These are phyloP conservation scores for Liparis tanakae DNA, from an alignment of 2,797 vertebrate species.

Conservation along the genomic window DNA sequence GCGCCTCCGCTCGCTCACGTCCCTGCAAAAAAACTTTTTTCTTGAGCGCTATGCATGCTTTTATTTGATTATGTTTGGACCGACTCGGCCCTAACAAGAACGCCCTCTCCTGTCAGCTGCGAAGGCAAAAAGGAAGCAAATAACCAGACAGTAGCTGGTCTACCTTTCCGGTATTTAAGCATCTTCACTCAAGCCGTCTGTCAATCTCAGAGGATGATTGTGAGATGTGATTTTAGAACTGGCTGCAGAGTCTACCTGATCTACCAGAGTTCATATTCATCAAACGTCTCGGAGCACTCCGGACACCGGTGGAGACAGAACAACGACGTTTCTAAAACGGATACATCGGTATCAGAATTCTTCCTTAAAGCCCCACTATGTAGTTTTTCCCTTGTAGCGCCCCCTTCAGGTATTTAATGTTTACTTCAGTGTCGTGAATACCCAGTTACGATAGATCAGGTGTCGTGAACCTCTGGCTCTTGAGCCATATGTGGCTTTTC, in stretches of 20 bases:
- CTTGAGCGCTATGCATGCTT: slow-evolving; percentile 15
- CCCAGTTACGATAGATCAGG: too few relatives aligned
- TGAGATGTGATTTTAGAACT: slow-evolving; percentile 31
- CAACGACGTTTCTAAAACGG: neutral
- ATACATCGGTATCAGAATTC: neutral
- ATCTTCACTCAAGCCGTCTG: slow-evolving; percentile 36
- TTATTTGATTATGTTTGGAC: slow-evolving; percentile 37
- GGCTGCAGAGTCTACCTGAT: slow-evolving; percentile 20
- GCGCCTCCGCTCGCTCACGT: slow-evolving; percentile 16
- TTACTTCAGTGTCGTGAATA: too few relatives aligned
- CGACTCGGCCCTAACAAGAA: slow-evolving; percentile 24
- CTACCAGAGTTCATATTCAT: slow-evolving; percentile 58
- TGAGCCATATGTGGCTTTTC: too few relatives aligned
- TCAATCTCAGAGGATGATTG: slow-evolving; percentile 45
- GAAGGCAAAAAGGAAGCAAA: slow-evolving; percentile 30
- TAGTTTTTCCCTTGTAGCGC: too few relatives aligned
- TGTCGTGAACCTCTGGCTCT: too few relatives aligned
- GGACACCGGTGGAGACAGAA: slow-evolving; percentile 35
- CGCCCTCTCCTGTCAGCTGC: slow-evolving; percentile 22
- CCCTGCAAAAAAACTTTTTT: slow-evolving; percentile 24
- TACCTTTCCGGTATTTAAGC: slow-evolving; percentile 6
- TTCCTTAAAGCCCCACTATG: too few relatives aligned
- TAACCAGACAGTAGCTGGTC: slow-evolving; percentile 38
- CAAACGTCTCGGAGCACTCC: slow-evolving; percentile 56
- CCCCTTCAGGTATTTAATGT: too few relatives aligned